Percentiles rank a stretch among this genome's conserved stretches.
Evolutionary conservation across 2,797 vertebrate species (phyloP).

Genomic region (Oophaga sylvatica): DNA sequence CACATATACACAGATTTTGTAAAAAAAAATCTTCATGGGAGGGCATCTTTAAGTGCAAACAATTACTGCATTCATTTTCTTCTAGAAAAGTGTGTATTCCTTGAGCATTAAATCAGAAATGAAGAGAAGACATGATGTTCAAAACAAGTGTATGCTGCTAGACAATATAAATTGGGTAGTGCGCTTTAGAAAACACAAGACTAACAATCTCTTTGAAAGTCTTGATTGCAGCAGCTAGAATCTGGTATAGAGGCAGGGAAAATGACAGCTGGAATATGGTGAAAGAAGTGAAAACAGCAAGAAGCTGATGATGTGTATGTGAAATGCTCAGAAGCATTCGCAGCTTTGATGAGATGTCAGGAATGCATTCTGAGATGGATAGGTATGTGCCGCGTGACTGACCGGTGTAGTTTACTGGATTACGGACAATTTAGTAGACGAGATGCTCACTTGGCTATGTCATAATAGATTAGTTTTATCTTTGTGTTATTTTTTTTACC

Average conservation of each 20-base stretch:
- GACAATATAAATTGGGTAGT: background rate
- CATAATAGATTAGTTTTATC: conserved; percentile 31
- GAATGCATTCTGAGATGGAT: conserved; percentile 55
- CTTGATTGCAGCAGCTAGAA: background rate
- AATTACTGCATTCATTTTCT: background rate
- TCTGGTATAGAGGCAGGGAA: conserved; percentile 20
- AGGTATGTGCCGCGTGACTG: conserved; percentile 44
- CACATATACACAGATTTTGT: too few species aligned
- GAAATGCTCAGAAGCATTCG: conserved; percentile 41
- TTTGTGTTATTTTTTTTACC: background rate
- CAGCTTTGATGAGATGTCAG: conserved; percentile 57
- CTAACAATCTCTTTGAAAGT: conserved; percentile 21
- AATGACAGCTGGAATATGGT: conserved; percentile 52
- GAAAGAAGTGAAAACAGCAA: conserved; percentile 27
- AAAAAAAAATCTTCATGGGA: too few species aligned
- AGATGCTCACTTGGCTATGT: conserved; percentile 42
- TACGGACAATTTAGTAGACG: conserved; percentile 50
- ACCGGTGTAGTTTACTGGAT: conserved; percentile 36
- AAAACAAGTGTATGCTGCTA: background rate
- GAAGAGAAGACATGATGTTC: background rate
- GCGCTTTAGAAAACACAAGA: background rate
- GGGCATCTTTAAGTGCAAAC: background rate
- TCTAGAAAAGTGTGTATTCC: background rate
- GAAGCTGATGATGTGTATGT: conserved; percentile 47
- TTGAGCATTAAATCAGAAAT: background rate